Percentiles rank a stretch among this genome's conserved stretches.
phyloP scores from a whole-genome alignment of 2,797 vertebrate genomes.

The Chloroceryle inda region DNA sequence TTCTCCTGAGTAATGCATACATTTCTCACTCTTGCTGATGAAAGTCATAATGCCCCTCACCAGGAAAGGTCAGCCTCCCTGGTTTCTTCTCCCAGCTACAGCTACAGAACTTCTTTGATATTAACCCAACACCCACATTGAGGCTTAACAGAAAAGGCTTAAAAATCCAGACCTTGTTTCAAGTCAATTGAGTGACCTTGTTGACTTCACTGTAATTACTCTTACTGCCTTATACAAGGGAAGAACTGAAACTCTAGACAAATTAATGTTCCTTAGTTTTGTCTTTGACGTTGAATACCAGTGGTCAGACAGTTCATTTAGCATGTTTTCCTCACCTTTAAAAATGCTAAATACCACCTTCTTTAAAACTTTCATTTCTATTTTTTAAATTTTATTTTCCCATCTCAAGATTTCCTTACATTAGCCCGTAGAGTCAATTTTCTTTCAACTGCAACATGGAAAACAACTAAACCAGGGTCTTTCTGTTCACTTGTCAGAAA shows the following conservation, averaged over 20 bases:
- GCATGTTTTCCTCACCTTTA: background rate
- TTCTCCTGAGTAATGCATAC: background rate
- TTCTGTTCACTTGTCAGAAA: slow-evolving; percentile 26
- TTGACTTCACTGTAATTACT: background rate
- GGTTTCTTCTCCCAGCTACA: background rate
- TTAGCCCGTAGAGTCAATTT: background rate
- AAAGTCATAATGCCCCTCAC: background rate
- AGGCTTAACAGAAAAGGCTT: background rate
- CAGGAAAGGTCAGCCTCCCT: background rate
- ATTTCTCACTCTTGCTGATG: background rate
- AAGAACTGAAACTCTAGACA: background rate
- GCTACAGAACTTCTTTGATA: background rate
- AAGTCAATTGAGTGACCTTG: background rate
- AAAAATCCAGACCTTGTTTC: background rate
- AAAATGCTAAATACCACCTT: background rate
- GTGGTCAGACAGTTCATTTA: background rate
- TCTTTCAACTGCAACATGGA: background rate
- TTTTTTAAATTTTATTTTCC: background rate
- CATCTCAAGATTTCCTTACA: background rate
- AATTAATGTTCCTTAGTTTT: background rate
- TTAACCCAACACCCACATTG: background rate
- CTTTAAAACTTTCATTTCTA: background rate
- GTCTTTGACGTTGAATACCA: background rate
- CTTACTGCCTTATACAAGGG: background rate
- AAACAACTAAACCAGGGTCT: background rate